Evolutionary conservation across 2,113 vertebrate species (phyloP).

Genomic region (Oxyura jamaicensis): DNA sequence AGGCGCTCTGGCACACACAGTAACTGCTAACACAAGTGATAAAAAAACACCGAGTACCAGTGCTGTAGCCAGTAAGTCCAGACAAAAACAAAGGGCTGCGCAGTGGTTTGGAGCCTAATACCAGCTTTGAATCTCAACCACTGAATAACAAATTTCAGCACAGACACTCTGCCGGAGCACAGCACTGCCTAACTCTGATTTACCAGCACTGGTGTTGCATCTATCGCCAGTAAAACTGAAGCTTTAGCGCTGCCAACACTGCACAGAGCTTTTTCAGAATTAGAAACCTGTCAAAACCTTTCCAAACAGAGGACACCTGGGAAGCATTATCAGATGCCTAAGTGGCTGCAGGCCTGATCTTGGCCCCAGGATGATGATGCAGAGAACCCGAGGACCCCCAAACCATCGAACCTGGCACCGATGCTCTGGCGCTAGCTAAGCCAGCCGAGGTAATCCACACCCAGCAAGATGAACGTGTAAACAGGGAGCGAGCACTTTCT

Average conservation of each 20-base stretch:
- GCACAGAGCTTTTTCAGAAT: not conserved
- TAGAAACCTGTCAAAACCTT: not conserved
- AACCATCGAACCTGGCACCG: not conserved
- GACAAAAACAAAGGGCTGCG: not conserved
- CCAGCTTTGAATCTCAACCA: not conserved
- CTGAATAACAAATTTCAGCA: not conserved
- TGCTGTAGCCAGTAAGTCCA: not conserved
- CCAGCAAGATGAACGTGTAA: not conserved
- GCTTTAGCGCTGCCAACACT: not conserved
- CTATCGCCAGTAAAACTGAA: not conserved
- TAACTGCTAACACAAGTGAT: not conserved
- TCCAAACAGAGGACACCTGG: conserved; percentile 8
- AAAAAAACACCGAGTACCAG: not conserved
- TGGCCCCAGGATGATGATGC: not conserved
- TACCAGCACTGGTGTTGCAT: not conserved
- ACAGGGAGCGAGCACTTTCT: not conserved
- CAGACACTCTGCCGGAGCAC: not conserved
- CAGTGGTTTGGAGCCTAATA: not conserved
- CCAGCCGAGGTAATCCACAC: not conserved
- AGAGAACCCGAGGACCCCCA: not conserved
- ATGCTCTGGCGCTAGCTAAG: not conserved
- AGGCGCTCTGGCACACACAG: not conserved
- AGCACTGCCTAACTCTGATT: not conserved
- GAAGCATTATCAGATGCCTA: not conserved
- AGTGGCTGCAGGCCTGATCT: not conserved